These are phyloP conservation scores for Poeciliopsis turneri DNA, from an alignment of 2,797 vertebrate genomes.

Conservation along the genomic window DNA sequence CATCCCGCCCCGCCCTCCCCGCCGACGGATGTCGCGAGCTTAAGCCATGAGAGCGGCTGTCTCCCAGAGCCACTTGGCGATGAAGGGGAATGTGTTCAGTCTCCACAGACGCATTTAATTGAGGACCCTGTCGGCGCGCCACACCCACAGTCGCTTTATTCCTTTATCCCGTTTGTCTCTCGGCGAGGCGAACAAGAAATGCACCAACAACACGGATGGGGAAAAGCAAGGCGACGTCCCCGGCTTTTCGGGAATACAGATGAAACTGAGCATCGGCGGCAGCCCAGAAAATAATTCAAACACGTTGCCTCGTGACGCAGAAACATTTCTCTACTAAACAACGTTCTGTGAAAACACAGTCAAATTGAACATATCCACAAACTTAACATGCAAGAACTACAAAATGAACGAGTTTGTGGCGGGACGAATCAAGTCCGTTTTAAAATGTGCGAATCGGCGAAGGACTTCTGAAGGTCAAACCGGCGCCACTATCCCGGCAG, in stretches of 20 bases:
- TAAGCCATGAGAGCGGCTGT: slow-evolving; percentile 56
- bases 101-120: slow-evolving; percentile 60
- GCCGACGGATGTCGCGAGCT: slow-evolving; percentile 31
- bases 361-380: neutral
- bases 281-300: neutral
- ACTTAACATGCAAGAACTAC: too few relatives aligned
- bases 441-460: neutral
- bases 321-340: neutral
- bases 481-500: too few relatives aligned
- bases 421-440: neutral
- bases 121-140: slow-evolving; percentile 51
- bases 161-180: slow-evolving; percentile 45
- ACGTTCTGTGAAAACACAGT: neutral
- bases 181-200: slow-evolving; percentile 38
- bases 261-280: neutral
- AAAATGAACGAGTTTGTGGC: too few relatives aligned
- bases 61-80: slow-evolving; percentile 58
- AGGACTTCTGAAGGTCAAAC: neutral
- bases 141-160: slow-evolving; percentile 35
- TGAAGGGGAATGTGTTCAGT: slow-evolving; percentile 53
- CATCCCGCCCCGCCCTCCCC: slow-evolving; percentile 9
- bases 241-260: neutral
- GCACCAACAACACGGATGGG: slow-evolving; percentile 24
- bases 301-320: neutral
- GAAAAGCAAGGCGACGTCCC: slow-evolving; percentile 17